These are phyloP conservation scores for Oryctolagus cuniculus DNA, from an alignment of 2,113 vertebrate species.

Conservation along the genomic window DNA sequence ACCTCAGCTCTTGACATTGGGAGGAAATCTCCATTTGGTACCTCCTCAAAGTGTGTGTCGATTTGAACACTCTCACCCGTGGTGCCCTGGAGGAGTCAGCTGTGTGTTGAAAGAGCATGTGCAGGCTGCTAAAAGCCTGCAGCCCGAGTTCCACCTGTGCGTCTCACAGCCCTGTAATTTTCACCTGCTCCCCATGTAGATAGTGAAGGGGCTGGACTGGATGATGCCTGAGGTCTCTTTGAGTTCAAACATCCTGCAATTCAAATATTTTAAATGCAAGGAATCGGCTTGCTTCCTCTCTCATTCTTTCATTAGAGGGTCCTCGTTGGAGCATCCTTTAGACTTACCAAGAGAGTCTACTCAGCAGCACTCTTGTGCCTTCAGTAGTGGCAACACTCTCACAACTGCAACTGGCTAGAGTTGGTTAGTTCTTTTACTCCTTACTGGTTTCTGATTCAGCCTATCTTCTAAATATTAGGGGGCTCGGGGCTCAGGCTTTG, in stretches of 20 bases:
- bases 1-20: conserved; percentile 79
- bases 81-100: conserved; percentile 56
- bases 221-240: background rate
- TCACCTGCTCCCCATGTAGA: background rate
- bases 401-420: conserved; percentile 6
- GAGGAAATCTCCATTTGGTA: conserved; percentile 77
- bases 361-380: background rate
- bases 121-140: background rate
- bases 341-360: conserved; percentile 46
- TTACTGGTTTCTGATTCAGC: background rate
- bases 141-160: background rate
- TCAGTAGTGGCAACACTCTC: conserved; percentile 36
- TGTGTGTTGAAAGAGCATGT: background rate
- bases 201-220: background rate
- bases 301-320: conserved; percentile 19
- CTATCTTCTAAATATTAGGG: background rate
- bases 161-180: background rate
- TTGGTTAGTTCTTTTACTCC: background rate
- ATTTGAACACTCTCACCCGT: conserved; percentile 57
- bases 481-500: background rate
- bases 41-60: conserved; percentile 63
- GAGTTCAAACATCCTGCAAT: conserved; percentile 2
- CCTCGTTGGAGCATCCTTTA: conserved; percentile 51
- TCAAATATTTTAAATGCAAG: background rate
- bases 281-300: background rate